These are phyloP conservation scores for Lepus townsendii DNA, from an alignment of 2,797 vertebrate genomes.

Conservation along the genomic window DNA sequence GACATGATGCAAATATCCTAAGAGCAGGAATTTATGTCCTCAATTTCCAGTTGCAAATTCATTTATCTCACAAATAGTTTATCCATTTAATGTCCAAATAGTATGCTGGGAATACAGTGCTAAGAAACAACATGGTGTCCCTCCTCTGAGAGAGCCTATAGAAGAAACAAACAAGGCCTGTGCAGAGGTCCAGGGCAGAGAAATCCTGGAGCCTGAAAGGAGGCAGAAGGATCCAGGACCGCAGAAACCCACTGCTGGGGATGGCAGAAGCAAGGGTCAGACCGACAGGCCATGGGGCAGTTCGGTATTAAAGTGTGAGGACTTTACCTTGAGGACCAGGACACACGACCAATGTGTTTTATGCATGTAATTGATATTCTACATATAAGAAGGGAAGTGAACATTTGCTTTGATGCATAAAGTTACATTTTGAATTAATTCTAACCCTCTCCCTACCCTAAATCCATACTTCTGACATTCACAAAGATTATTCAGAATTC, in stretches of 20 bases:
- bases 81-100: background rate
- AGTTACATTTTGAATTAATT: background rate
- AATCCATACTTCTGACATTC: background rate
- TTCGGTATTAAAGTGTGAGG: background rate
- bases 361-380: background rate
- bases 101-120: background rate
- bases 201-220: background rate
- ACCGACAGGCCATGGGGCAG: background rate
- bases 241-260: background rate
- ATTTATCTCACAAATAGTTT: conserved; percentile 9
- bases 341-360: background rate
- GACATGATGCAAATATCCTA: background rate
- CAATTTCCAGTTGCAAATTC: background rate
- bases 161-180: background rate
- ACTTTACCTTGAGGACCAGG: background rate
- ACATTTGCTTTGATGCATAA: background rate
- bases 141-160: background rate
- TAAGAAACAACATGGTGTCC: background rate
- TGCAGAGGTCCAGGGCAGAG: background rate
- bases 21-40: background rate
- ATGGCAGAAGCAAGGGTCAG: background rate
- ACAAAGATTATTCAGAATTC: background rate
- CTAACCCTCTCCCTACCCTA: background rate
- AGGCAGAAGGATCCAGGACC: background rate
- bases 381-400: background rate